Evolutionary conservation across 1,140 invertebrate species (phyloP).

Genomic region (Drosophila simulans): DNA sequence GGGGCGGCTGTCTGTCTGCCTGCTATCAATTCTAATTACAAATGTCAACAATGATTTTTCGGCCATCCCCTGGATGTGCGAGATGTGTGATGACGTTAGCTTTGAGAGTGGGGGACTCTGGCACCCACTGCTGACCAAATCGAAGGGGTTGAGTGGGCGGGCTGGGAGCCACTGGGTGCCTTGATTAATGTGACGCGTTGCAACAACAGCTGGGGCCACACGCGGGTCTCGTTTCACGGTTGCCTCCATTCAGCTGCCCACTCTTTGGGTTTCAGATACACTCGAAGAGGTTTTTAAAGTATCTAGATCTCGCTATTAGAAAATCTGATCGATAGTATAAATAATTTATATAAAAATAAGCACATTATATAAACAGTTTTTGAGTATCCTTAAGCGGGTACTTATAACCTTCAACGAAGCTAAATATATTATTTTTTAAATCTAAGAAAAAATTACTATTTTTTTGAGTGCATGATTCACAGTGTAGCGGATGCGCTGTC

Average conservation of each 20-base stretch:
- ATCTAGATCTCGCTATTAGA: too few species aligned
- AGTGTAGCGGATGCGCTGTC: constrained; percentile 54
- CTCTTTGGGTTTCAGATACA: constrained; percentile 3
- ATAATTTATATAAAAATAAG: too few species aligned
- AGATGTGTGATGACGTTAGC: constrained; percentile 42
- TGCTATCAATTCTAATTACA: constrained; percentile 82
- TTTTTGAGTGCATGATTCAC: constrained; percentile 6
- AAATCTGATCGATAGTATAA: too few species aligned
- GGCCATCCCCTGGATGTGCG: constrained; percentile 54
- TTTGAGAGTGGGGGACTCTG: neutral
- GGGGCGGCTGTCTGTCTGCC: constrained; percentile 41
- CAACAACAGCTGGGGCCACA: constrained; percentile 48
- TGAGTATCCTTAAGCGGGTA: too few species aligned
- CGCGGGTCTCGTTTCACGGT: constrained; percentile 31
- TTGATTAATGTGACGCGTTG: constrained; percentile 77
- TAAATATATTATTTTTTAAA: too few species aligned
- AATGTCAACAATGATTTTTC: constrained; percentile 82
- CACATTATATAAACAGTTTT: too few species aligned
- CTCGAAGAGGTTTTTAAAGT: neutral
- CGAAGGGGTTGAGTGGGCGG: constrained; percentile 26
- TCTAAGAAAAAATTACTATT: neutral
- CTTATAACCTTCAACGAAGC: too few species aligned
- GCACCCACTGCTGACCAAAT: constrained; percentile 8
- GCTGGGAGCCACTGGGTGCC: constrained; percentile 33
- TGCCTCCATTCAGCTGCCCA: constrained; percentile 15